Percentiles rank a stretch among this genome's conserved stretches.
phyloP scores from a whole-genome alignment of 2,888 invertebrate species.

The Phytoseiulus persimilis region DNA sequence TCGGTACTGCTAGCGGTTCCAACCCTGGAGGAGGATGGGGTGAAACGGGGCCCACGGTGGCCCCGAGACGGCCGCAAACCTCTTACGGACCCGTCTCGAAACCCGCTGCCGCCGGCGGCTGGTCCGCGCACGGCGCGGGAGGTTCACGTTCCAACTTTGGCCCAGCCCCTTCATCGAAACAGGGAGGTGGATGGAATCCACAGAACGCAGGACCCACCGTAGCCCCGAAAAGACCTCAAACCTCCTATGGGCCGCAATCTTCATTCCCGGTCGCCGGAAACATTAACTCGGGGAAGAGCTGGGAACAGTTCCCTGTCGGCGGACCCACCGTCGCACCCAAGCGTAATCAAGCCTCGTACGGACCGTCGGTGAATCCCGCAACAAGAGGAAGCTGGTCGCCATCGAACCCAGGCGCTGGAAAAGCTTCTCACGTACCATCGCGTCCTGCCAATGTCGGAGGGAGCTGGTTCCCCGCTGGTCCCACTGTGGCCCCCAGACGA shows the following conservation, averaged over 20 bases:
- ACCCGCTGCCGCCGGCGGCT: no score
- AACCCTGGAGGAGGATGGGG: neutral
- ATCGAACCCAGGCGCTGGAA: no score
- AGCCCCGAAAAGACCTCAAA: no score
- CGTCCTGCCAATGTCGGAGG: neutral
- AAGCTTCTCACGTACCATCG: neutral
- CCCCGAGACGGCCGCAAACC: no score
- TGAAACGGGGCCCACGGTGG: no score
- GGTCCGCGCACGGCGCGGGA: no score
- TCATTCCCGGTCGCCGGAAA: neutral
- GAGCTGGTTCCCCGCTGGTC: neutral
- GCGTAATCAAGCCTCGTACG: neutral
- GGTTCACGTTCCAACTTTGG: no score
- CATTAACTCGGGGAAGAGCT: neutral
- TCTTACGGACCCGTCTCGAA: no score
- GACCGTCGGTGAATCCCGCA: neutral
- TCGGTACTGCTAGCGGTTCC: neutral
- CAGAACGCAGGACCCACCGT: no score
- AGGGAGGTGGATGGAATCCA: no score
- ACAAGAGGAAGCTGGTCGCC: neutral
- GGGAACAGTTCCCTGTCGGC: neutral
- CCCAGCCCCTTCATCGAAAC: no score
- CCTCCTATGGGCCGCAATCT: no score
- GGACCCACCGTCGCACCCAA: neutral
- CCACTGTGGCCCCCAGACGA: neutral